Percentiles rank a stretch among this genome's conserved stretches.
Evolutionary conservation across 2,113 vertebrate genomes (phyloP).

Genomic region (Melierax canorus): DNA sequence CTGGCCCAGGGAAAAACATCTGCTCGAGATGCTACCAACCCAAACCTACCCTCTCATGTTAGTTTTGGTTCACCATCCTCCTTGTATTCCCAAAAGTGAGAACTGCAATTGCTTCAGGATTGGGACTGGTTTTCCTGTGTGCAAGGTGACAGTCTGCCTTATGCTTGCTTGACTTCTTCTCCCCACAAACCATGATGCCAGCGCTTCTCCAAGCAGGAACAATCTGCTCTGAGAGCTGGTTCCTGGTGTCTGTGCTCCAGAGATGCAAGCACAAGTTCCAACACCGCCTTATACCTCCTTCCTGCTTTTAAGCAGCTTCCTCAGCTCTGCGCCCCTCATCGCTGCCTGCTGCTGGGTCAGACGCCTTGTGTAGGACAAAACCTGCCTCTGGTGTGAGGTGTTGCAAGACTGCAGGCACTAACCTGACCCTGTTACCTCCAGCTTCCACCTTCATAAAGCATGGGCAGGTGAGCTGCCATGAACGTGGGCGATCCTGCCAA

Average conservation of each 20-base stretch:
- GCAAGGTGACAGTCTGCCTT: background rate
- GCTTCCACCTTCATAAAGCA: background rate
- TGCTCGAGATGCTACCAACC: background rate
- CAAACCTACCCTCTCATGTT: background rate
- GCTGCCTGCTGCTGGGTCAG: background rate
- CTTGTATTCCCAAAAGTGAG: background rate
- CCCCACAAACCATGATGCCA: accelerated
- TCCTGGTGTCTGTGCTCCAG: accelerated
- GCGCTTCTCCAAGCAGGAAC: accelerated
- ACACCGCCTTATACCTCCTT: accelerated
- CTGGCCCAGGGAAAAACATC: background rate
- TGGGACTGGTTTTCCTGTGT: background rate
- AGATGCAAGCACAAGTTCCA: background rate
- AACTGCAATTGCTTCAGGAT: background rate
- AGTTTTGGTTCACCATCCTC: background rate
- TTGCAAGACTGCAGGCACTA: background rate
- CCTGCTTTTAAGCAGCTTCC: background rate
- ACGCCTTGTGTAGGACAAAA: background rate
- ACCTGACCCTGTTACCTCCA: background rate
- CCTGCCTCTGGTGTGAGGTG: background rate
- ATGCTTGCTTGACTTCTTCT: accelerated
- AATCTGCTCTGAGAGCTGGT: background rate
- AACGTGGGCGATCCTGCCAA: accelerated
- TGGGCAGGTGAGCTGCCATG: accelerated
- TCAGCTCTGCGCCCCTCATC: background rate